Conservation (phyloP, 2,113 vertebrate genomes). For the Lates calcarifer region DNA sequence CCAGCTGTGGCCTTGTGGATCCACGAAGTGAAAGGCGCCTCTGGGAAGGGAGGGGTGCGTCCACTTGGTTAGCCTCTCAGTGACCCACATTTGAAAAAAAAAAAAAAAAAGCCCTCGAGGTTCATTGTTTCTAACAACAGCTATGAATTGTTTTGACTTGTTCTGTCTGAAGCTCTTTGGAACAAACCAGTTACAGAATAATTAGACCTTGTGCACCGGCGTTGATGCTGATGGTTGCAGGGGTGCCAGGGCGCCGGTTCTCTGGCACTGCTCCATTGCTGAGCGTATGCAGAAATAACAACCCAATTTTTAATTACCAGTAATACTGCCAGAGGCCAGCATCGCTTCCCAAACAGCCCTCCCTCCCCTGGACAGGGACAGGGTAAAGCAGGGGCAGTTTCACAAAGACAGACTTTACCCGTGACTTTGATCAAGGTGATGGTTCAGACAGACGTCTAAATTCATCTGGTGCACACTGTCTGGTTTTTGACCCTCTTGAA, state of each 20-base stretch:
- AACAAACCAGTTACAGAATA: constrained; percentile 21
- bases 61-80: neutral
- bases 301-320: constrained; percentile 59
- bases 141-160: constrained; percentile 2
- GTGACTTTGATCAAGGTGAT: neutral
- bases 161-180: constrained; percentile 18
- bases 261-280: constrained; percentile 29
- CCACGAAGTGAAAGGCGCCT: neutral
- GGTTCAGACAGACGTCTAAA: neutral
- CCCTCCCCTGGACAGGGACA: neutral
- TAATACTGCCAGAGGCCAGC: constrained; percentile 27
- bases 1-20: constrained; percentile 4
- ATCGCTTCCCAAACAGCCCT: constrained; percentile 16
- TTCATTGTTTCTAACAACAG: neutral
- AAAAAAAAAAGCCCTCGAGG: neutral
- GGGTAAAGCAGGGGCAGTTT: neutral
- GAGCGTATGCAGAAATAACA: constrained; percentile 44
- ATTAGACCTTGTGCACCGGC: constrained; percentile 30
- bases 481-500: neutral
- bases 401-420: neutral
- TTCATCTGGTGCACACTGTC: neutral
- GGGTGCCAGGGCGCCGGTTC: constrained; percentile 16
- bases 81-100: constrained; percentile 14
- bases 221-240: constrained; percentile 41
- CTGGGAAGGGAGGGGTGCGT: constrained; percentile 4